Base-by-base conservation (phyloP, 2,113 vertebrate genomes). In the Nyctereutes procyonoides region DNA sequence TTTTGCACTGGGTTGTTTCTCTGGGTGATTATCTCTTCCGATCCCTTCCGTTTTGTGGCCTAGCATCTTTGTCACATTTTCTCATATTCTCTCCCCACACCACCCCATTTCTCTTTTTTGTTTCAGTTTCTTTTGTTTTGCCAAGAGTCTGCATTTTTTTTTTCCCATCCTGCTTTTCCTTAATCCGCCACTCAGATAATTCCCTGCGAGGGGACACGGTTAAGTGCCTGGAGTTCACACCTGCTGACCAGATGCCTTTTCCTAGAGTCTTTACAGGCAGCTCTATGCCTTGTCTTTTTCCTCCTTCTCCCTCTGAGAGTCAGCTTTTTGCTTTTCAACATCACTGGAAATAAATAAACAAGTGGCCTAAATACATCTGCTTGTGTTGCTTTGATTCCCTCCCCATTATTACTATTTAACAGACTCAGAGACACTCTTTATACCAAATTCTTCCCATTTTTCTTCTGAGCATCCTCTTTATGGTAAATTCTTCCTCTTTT, bases 311-410 rank as follows among this genome's bases (percentile, higher is more conserved):
- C 85, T 84, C 92, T 74, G 81, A 95, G 90, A 82, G n/a, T 96
- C 87, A 95, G 96, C 84, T 63, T 96, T 96, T 90, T 90, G 93
- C 94, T 96, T 96, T 98, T 92, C 93, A 93, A 63, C 93, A 16
- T 92, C 63, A 62, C 95, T 97, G 71, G 92, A 97, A 97, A 98
- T 97, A 97, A 97, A 96, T 90, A 97, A 98, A 98, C 97, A 97
- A 97, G 95, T 95, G 94, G 89, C 94, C 94, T 96, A 95, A 92
- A 93, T 95, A 85, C 96, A 97, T 98, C 96, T 97, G 97, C 96
- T 51, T 79, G 82, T 22, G 8, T 73, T 60, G 97, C 96, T 96
- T 97, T 97, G 97, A 98, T 98, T 98, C 96, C 94, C 96, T 97
- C 96, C 87, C 97, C 96, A 69, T 98, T 98, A 97, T 97, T 97